phyloP scores from a whole-genome alignment of 92 coral and sea anemone species.

The Palythoa heliodiscus region DNA sequence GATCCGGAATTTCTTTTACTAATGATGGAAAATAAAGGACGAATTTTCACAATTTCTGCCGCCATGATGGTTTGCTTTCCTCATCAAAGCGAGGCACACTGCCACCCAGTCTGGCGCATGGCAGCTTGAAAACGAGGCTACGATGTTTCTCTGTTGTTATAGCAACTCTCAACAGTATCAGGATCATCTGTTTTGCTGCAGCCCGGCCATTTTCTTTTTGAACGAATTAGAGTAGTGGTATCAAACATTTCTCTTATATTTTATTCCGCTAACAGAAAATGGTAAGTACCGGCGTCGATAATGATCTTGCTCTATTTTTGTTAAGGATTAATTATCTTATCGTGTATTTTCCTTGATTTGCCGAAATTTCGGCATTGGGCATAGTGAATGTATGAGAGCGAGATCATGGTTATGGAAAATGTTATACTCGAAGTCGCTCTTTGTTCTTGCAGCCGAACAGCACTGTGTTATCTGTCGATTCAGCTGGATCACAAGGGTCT shows the following conservation, averaged over 20 bases:
- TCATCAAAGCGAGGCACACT: constrained; percentile 26
- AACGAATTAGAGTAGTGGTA: neutral
- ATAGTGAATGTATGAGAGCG: neutral
- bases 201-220: constrained; percentile 38
- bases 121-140: constrained; percentile 23
- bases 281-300: constrained; percentile 1
- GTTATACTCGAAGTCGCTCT: constrained; percentile 10
- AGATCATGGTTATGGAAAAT: neutral
- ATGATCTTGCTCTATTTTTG: neutral
- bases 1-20: neutral
- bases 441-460: constrained; percentile 78
- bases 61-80: constrained; percentile 34
- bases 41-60: constrained; percentile 14
- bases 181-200: neutral
- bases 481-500: constrained; percentile 89
- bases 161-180: constrained; percentile 23
- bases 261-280: neutral
- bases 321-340: neutral
- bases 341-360: neutral
- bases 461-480: constrained; percentile 87
- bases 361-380: neutral
- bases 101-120: constrained; percentile 13
- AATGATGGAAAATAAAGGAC: neutral
- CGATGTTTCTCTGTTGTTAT: constrained; percentile 22
- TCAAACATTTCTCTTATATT: neutral